These are phyloP conservation scores for Pomatorhinus ruficollis DNA, from an alignment of 2,113 vertebrate species.

Conservation along the genomic window DNA sequence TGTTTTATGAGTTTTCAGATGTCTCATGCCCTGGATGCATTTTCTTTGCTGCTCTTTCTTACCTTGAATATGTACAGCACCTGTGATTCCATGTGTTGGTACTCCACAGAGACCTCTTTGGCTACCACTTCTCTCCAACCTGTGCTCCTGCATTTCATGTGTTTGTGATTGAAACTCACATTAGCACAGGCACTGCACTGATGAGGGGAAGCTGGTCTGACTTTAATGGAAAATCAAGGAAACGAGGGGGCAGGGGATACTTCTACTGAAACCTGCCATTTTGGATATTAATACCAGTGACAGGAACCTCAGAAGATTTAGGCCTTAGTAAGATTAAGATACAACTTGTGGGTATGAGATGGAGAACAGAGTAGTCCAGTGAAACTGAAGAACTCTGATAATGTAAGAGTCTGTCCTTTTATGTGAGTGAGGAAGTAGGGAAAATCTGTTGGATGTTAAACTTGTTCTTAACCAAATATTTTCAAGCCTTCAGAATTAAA, in stretches of 20 bases:
- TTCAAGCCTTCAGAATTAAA: neutral
- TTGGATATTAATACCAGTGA: neutral
- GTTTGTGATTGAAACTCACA: neutral
- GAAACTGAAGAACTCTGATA: neutral
- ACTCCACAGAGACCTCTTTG: neutral
- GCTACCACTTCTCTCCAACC: neutral
- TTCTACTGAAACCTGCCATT: neutral
- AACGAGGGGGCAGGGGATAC: neutral
- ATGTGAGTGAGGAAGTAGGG: neutral
- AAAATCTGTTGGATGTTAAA: neutral
- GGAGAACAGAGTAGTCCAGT: neutral
- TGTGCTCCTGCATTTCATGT: neutral
- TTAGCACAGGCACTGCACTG: neutral
- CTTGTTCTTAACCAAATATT: neutral
- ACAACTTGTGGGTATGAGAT: neutral
- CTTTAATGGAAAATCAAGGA: neutral
- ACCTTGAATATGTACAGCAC: neutral
- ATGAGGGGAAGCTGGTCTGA: neutral
- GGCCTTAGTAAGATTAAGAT: neutral
- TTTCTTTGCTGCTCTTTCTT: constrained; percentile 9
- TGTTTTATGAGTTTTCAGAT: constrained; percentile 39
- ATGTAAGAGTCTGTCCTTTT: neutral
- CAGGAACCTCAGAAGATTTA: neutral
- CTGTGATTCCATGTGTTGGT: neutral
- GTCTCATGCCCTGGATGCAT: neutral